Evolutionary conservation across 64 coral and sea anemone species (phyloP), one percentile per base, ranked within the genome.

Genomic region (Dendrophyllia cribrosa): DNA sequence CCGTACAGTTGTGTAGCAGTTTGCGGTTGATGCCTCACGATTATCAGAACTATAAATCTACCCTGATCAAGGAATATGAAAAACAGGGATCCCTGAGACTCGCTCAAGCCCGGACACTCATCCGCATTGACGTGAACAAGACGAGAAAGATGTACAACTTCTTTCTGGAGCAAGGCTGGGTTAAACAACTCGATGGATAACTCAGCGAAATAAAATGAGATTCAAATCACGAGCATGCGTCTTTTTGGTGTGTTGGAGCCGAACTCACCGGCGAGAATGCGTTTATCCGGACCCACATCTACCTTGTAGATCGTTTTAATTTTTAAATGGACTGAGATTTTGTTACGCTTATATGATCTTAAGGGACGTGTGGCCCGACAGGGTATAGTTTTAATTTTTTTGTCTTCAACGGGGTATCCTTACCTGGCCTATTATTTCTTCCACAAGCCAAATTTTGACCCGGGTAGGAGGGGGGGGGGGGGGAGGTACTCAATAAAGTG

Each of bases 61-160:
- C 72, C 15, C 77, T 99, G 3, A 94, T 96, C 34, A 96, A 96
- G 34, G 97, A 99, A 75, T 92, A 90, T 53, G 94, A 96, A 9
- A 96, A 94, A 56, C 64, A 65, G 20, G 97, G 97, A 20, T 92
- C 83, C 15, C 91, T 99, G 9, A 59, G 91, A 17, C 88, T 99
- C 6, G 94, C 97, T 6, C 97, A 99, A 48, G 97, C 97, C 4
- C 90, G 97, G 59, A 65, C 87, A 4, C 85, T 99, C 4, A 92
- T 99, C 81, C 93, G 93, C 19, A 99, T 99, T 75, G 97, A 99
- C 72, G 97, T 99, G 6, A 99, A 99, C 74, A 99, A 99, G 85
- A 99, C 97, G 1, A 96, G 97, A 91, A 99, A 99, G 63, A 80
- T 99, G 91, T 99, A 94, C 73, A 96, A 99, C 66, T 99, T 96